Base-by-base conservation (phyloP, 2,113 vertebrate species). In the Cyanistes caeruleus region DNA sequence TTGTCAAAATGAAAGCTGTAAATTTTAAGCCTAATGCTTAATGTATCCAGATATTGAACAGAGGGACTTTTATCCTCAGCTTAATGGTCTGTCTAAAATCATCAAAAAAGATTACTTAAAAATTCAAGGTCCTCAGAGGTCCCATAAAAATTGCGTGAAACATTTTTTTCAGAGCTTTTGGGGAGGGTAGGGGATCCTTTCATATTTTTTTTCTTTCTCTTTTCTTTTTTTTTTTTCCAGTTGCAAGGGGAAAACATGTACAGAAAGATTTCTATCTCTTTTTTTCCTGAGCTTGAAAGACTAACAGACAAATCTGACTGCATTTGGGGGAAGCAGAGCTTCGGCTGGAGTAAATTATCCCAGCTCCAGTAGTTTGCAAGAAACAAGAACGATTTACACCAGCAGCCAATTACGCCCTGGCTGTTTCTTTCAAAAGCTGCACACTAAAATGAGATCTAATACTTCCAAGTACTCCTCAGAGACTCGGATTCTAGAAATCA, bases 1-100 rank as follows among this genome's bases (percentile, higher is more conserved):
- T 97, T 98, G 98, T 98, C 98, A 98, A 98, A 98, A 97, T 95
- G 97, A 97, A 97, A 97, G 97, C 97, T 97, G 95, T 98, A 98
- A 98, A 98, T 98, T 97, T 98, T 96, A 97, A 98, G 95, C 95
- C 91, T 97, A 98, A 98, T 97, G 96, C 97, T 98, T 98, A 98
- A 98, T 98, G 97, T 98, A 98, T 97, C 97, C 96, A 98, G 97
- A 98, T 98, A 98, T 97, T 97, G 98, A 98, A 98, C 97, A 98
- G 91, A 94, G 97, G 96, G 97, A 98, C 97, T 98, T 98, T 98
- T 98, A 98, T 98, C 97, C 96, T 95, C 90, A 63, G 97, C 97
- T 98, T 98, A 98, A 98, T 97, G 97, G 96, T 97, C 96, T 98
- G 96, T 97, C 97, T 98, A 97, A 98, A 98, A 98, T 98, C 93